A percentile compares a stretch with the other conserved stretches of the same genome.
Conservation (phyloP, 2,888 invertebrate genomes). For the Habroteleia sp. region DNA sequence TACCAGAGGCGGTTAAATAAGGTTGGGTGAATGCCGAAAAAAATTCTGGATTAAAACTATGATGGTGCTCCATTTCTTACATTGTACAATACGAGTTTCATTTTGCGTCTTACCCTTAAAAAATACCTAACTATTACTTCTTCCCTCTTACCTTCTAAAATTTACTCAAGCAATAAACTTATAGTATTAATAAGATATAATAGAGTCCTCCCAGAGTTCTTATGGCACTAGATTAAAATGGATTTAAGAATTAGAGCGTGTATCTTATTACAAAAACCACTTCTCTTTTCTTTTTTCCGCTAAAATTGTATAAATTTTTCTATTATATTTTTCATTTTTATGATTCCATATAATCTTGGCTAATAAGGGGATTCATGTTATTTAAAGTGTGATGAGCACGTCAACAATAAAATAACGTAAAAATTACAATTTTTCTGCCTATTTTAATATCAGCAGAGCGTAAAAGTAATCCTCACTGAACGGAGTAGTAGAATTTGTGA, state of each 20-base stretch:
- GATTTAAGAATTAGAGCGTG: slow-evolving; percentile 3
- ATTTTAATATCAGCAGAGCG: neutral
- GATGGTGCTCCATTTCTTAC: slow-evolving; percentile 15
- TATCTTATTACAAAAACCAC: too few species aligned
- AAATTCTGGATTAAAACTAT: slow-evolving; percentile 70
- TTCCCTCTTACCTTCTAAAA: slow-evolving; percentile 4
- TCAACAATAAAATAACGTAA: neutral
- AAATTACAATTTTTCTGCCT: too few species aligned
- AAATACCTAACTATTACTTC: slow-evolving; percentile 20
- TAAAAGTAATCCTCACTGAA: neutral
- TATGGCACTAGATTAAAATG: slow-evolving; percentile 5
- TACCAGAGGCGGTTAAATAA: too few species aligned
- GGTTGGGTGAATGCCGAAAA: too few species aligned
- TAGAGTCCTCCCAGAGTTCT: neutral
- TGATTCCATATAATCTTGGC: too few species aligned
- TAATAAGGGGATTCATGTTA: too few species aligned
- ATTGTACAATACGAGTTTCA: slow-evolving; percentile 8
- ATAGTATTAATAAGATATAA: slow-evolving; percentile 8
- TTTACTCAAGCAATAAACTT: slow-evolving; percentile 8
- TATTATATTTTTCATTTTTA: too few species aligned
- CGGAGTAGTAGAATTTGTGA: slow-evolving; percentile 3
- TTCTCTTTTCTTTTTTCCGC: too few species aligned
- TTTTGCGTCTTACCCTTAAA: slow-evolving; percentile 10
- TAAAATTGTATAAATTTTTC: too few species aligned
- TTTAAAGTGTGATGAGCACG: too few species aligned